These are phyloP conservation scores for Azorinus chamasolen DNA, from an alignment of 2,888 invertebrate species.

Conservation along the genomic window DNA sequence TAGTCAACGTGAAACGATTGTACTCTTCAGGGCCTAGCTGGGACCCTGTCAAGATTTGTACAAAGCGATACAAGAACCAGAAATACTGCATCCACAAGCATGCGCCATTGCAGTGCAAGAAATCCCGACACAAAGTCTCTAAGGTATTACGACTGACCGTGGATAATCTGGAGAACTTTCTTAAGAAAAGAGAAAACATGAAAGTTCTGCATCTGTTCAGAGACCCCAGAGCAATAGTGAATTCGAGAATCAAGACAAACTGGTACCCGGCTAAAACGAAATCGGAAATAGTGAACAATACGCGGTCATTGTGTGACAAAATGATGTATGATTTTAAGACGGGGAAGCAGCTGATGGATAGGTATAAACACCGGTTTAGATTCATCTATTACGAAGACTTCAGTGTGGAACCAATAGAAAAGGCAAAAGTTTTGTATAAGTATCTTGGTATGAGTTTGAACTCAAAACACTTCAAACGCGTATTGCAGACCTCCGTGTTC, in stretches of 20 bases:
- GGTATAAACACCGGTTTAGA: conserved; percentile 28
- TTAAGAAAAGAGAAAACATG: not conserved
- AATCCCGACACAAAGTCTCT: no score
- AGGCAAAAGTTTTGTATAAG: conserved; percentile 39
- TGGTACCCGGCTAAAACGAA: conserved; percentile 3
- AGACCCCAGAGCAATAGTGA: conserved; percentile 38
- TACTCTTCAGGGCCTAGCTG: no score
- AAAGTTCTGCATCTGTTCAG: conserved; percentile 33
- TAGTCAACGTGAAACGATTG: no score
- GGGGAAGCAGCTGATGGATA: conserved; percentile 15
- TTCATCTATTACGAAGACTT: conserved; percentile 46
- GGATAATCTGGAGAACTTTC: not conserved
- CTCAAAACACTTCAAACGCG: conserved; percentile 7
- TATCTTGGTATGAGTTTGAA: conserved; percentile 40
- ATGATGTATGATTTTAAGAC: conserved; percentile 31
- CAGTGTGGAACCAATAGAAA: conserved; percentile 24
- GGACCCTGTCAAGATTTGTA: no score
- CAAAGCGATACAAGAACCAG: no score
- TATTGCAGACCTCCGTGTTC: conserved; percentile 15
- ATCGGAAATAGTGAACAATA: conserved; percentile 1
- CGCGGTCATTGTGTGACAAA: conserved; percentile 21
- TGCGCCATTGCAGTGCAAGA: no score
- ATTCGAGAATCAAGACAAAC: conserved; percentile 24
- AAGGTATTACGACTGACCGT: no score
- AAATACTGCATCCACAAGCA: no score